Conservation (phyloP, 53 echinoderm and acorn worm genomes). For the Mesocentrotus franciscanus region DNA sequence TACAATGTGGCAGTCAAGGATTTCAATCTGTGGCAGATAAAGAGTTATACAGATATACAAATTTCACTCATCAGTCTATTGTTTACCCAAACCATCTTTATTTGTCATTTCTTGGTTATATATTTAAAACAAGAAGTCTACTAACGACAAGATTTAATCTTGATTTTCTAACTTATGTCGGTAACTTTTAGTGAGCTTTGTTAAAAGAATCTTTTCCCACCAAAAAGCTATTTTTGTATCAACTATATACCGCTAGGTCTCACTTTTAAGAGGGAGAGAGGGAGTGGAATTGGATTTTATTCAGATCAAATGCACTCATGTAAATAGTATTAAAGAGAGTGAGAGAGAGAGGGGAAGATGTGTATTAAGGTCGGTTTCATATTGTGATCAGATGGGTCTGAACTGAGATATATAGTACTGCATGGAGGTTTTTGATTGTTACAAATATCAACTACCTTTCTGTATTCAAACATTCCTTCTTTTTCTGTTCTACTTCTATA, state of each 20-base stretch:
- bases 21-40: no score
- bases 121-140: not conserved
- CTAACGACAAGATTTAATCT: not conserved
- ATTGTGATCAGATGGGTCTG: not conserved
- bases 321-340: conserved; percentile 7
- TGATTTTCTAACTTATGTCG: not conserved
- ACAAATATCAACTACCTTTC: conserved; percentile 20
- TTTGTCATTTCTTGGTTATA: not conserved
- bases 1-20: no score
- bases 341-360: not conserved
- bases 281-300: not conserved
- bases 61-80: no score
- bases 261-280: not conserved
- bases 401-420: not conserved
- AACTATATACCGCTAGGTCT: not conserved
- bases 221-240: not conserved
- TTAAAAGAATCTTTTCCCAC: not conserved
- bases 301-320: conserved; percentile 23
- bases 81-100: not conserved
- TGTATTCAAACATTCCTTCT: conserved; percentile 43
- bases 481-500: not conserved
- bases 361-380: not conserved
- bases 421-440: not conserved
- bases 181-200: not conserved
- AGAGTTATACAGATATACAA: not conserved